A percentile compares a stretch with the other conserved stretches of the same genome.
These are phyloP conservation scores for Centropus bengalensis DNA, from an alignment of 2,113 vertebrate genomes.

Conservation along the genomic window DNA sequence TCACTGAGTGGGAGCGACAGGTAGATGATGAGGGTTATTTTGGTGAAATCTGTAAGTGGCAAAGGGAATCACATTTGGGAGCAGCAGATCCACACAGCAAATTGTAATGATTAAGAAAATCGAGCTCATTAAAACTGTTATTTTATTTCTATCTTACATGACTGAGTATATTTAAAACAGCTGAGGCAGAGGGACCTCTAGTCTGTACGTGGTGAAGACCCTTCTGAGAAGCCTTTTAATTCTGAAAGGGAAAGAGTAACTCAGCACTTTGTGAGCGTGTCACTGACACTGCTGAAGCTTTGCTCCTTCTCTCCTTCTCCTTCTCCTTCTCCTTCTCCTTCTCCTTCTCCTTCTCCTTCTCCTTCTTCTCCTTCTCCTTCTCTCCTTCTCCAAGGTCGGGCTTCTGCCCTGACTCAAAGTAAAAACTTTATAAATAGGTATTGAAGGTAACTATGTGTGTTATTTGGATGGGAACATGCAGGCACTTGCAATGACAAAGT, in stretches of 20 bases:
- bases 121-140: not conserved
- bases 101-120: not conserved
- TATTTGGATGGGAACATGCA: not conserved
- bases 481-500: not conserved
- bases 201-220: not conserved
- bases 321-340: not conserved
- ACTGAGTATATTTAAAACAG: not conserved
- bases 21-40: not conserved
- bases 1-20: not conserved
- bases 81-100: not conserved
- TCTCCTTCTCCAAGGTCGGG: not conserved
- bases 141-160: not conserved
- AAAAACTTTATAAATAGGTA: not conserved
- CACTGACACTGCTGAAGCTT: not conserved
- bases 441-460: not conserved
- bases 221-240: not conserved
- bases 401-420: not conserved
- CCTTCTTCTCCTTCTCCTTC: no score
- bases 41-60: not conserved
- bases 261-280: not conserved
- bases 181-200: not conserved
- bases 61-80: not conserved
- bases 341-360: not conserved
- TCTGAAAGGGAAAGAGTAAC: not conserved
- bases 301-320: not conserved